These are phyloP conservation scores for Pitta sordida DNA, from an alignment of 2,113 vertebrate genomes.

Conservation along the genomic window DNA sequence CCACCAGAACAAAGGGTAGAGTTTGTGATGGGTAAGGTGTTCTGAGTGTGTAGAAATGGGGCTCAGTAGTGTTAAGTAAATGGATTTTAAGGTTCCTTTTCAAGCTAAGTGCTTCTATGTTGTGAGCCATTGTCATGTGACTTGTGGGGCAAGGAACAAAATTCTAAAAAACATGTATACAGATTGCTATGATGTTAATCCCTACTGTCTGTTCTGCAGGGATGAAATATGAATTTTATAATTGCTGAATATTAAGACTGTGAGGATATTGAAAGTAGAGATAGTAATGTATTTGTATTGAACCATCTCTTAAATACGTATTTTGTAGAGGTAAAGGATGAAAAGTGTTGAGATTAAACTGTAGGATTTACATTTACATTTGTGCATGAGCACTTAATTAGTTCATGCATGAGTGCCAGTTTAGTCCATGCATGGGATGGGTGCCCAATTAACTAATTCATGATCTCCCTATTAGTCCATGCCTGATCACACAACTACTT, in stretches of 20 bases:
- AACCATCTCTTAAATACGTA: background rate
- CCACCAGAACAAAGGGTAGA: background rate
- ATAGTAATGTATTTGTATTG: background rate
- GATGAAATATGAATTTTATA: background rate
- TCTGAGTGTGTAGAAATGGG: background rate
- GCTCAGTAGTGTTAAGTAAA: background rate
- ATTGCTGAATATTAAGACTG: background rate
- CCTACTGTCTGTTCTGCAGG: background rate
- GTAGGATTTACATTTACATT: background rate
- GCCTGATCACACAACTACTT: background rate
- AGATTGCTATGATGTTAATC: background rate
- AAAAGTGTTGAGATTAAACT: background rate
- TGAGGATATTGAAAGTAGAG: background rate
- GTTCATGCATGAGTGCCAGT: background rate
- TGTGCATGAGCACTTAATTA: background rate
- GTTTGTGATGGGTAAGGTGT: background rate
- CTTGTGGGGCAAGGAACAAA: background rate
- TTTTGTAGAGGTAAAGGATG: background rate
- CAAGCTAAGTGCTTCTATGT: background rate
- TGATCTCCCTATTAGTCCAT: background rate
- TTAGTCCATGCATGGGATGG: background rate
- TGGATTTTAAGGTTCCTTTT: background rate
- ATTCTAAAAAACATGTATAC: background rate
- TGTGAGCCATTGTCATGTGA: background rate
- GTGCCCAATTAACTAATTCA: background rate